phyloP scores from a whole-genome alignment of 2,113 vertebrate species.

The Mastomys coucha region DNA sequence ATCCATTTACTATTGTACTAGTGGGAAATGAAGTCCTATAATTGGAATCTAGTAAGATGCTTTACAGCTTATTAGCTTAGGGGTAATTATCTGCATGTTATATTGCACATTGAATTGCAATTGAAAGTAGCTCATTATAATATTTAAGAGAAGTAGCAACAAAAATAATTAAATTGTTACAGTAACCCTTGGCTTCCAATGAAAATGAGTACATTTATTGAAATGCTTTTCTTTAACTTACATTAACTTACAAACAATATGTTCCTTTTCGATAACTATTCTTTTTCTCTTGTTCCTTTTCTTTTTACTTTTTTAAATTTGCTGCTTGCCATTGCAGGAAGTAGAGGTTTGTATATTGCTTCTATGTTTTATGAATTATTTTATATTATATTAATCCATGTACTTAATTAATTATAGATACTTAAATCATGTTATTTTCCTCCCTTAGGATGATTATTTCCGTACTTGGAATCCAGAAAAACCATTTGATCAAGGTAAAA shows the following conservation, averaged over 20 bases:
- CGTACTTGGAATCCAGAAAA: constrained; percentile 95
- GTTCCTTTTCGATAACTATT: constrained; percentile 83
- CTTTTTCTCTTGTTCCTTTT: constrained; percentile 85
- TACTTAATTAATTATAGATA: constrained; percentile 35
- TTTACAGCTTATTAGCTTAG: constrained; percentile 69
- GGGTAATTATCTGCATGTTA: constrained; percentile 63
- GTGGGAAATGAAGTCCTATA: constrained; percentile 66
- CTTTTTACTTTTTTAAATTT: constrained; percentile 72
- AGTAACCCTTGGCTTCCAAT: not conserved
- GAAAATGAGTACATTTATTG: constrained; percentile 50
- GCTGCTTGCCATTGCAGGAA: constrained; percentile 91
- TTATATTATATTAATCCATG: constrained; percentile 50
- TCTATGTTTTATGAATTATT: constrained; percentile 80
- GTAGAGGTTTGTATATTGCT: constrained; percentile 92
- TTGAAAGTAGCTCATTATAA: constrained; percentile 42
- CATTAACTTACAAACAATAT: constrained; percentile 42
- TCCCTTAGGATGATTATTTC: constrained; percentile 91
- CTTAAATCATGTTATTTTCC: constrained; percentile 82
- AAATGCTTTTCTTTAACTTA: constrained; percentile 74
- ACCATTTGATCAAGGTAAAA: constrained; percentile 95
- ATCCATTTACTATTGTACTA: constrained; percentile 51
- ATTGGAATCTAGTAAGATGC: constrained; percentile 59
- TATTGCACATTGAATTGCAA: constrained; percentile 47
- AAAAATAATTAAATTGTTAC: constrained; percentile 37
- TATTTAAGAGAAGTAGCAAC: constrained; percentile 31